A percentile compares a stretch with the other conserved stretches of the same genome.
phyloP scores from a whole-genome alignment of 1,140 invertebrate species.

The Antheraea mylitta region DNA sequence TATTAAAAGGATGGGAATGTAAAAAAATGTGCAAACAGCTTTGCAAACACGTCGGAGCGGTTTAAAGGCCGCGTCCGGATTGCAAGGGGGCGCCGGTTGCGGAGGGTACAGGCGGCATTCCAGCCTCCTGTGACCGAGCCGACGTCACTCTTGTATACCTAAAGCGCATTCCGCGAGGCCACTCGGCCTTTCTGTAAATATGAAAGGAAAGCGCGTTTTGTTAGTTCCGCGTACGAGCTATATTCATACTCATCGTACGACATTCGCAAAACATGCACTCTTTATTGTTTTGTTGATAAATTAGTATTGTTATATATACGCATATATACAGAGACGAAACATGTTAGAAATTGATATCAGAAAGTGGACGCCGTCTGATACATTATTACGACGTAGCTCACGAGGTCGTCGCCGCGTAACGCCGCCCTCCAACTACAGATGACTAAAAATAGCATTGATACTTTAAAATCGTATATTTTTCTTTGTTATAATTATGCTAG shows the following conservation, averaged over 20 bases:
- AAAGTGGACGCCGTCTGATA: conserved; percentile 41
- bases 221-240: conserved; percentile 9
- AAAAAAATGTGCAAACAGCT: conserved; percentile 78
- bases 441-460: conserved; percentile 53
- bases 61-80: conserved; percentile 74
- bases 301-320: not conserved
- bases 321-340: not conserved
- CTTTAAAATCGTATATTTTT: not conserved
- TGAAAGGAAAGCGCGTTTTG: conserved; percentile 44
- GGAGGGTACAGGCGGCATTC: conserved; percentile 68
- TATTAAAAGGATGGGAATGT: conserved; percentile 70
- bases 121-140: conserved; percentile 60
- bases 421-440: conserved; percentile 51
- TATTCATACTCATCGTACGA: conserved; percentile 4
- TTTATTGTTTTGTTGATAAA: not conserved
- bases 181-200: conserved; percentile 44
- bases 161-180: conserved; percentile 52
- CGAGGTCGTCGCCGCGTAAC: conserved; percentile 18
- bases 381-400: not conserved
- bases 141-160: conserved; percentile 56
- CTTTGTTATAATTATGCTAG: not conserved
- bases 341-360: not conserved
- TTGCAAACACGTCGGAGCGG: conserved; percentile 74
- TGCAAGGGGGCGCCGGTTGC: conserved; percentile 63
- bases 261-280: not conserved